Conservation (phyloP, 2,797 vertebrate genomes). For the Antrozous pallidus region DNA sequence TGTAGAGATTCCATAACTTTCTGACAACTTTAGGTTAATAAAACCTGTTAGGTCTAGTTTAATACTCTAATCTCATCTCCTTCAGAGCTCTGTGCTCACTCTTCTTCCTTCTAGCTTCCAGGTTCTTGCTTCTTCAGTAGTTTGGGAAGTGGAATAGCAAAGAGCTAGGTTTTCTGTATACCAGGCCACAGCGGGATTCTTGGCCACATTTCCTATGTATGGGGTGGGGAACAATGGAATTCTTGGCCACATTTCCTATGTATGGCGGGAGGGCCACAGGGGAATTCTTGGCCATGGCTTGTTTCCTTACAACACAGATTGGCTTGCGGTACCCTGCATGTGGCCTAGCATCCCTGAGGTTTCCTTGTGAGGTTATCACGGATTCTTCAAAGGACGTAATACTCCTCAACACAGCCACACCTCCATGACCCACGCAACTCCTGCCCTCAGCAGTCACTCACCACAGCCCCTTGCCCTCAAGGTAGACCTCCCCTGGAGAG, state of each 20-base stretch:
- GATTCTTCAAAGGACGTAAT: neutral
- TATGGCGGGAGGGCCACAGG: too few relatives aligned
- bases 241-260: too few relatives aligned
- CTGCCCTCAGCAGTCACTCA: neutral
- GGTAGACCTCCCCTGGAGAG: neutral
- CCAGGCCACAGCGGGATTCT: too few relatives aligned
- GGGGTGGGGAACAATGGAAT: too few relatives aligned
- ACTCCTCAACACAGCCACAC: neutral
- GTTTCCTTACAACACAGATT: neutral
- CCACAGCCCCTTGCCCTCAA: neutral
- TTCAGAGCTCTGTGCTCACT: neutral
- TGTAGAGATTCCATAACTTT: neutral
- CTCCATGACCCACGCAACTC: neutral
- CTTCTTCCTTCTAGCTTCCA: neutral
- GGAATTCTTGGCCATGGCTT: neutral
- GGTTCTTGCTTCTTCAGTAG: neutral
- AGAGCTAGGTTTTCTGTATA: neutral
- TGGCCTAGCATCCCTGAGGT: neutral
- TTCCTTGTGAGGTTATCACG: neutral
- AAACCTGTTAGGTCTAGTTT: neutral
- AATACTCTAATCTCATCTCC: neutral
- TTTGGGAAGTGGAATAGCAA: neutral
- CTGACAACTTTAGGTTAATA: neutral
- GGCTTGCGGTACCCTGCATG: rapidly evolving
- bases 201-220: too few relatives aligned